Percentiles rank a stretch among this genome's conserved stretches.
phyloP scores from a whole-genome alignment of 2,113 vertebrate genomes.

The Varanus salvator region DNA sequence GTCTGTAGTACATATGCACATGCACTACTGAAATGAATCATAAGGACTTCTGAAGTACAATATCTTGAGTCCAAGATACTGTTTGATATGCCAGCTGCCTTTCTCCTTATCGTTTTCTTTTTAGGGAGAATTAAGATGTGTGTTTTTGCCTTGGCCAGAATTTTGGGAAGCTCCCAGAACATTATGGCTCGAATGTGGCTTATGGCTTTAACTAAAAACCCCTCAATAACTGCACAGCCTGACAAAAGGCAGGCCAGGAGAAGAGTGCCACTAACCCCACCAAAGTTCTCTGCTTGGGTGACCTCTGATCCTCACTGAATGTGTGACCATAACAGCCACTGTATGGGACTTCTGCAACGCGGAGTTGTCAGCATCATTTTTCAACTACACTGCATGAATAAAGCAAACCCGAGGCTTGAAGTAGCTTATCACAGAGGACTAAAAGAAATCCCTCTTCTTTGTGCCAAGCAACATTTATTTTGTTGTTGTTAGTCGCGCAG shows the following conservation, averaged over 20 bases:
- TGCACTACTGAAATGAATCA: neutral
- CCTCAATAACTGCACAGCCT: conserved; percentile 36
- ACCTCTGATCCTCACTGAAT: conserved; percentile 52
- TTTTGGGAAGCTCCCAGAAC: conserved; percentile 61
- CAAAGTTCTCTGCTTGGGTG: conserved; percentile 46
- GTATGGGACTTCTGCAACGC: conserved; percentile 38
- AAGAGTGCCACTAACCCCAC: conserved; percentile 26
- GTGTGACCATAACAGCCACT: conserved; percentile 52
- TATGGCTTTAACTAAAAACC: conserved; percentile 58
- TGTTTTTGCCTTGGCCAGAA: conserved; percentile 45
- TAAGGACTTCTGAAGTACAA: conserved; percentile 8
- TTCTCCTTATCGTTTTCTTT: conserved; percentile 32
- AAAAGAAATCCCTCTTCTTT: conserved; percentile 40
- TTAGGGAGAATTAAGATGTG: neutral
- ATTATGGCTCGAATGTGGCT: conserved; percentile 56
- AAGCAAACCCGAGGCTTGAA: conserved; percentile 57
- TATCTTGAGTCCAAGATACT: neutral
- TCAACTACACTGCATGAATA: conserved; percentile 45
- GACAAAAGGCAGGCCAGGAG: neutral
- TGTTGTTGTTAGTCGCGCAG: no score
- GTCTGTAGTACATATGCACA: no score
- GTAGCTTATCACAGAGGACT: neutral
- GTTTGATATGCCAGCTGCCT: conserved; percentile 13
- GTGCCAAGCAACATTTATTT: conserved; percentile 40
- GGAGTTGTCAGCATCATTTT: conserved; percentile 28